These are phyloP conservation scores for Lepeophtheirus nordmannii DNA, from an alignment of 2,888 invertebrate genomes.

Conservation along the genomic window DNA sequence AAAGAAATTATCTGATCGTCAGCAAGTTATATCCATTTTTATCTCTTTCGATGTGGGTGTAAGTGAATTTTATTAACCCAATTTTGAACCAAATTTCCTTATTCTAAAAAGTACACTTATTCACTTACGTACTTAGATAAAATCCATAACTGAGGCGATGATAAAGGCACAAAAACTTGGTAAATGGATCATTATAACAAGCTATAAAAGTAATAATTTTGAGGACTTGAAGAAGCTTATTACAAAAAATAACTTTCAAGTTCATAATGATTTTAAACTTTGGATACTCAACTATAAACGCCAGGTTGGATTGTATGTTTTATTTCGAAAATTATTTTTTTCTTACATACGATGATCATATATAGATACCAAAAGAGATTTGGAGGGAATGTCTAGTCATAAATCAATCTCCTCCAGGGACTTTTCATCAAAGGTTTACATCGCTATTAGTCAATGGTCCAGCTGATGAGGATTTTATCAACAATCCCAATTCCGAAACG, in stretches of 20 bases:
- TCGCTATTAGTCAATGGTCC: not conserved
- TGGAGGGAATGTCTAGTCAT: not conserved
- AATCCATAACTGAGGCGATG: not conserved
- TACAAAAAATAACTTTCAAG: not conserved
- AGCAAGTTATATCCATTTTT: not conserved
- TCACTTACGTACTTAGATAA: not conserved
- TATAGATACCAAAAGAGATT: not conserved
- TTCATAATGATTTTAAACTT: not conserved
- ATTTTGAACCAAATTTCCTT: too few species aligned
- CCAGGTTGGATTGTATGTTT: not conserved
- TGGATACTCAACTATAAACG: constrained; percentile 1
- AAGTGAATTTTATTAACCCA: not conserved
- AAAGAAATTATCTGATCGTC: not conserved
- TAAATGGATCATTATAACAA: not conserved
- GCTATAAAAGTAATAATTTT: not conserved
- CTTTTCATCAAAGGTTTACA: not conserved
- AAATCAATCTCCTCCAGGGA: not conserved
- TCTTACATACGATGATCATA: too few species aligned
- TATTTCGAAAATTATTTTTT: too few species aligned
- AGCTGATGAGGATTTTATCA: not conserved
- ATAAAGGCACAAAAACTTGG: not conserved
- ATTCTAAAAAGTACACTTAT: not conserved
- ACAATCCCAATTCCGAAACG: not conserved
- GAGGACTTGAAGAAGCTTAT: not conserved
- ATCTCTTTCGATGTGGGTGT: not conserved